A percentile compares a stretch with the other conserved stretches of the same genome.
phyloP scores from a whole-genome alignment of 2,888 invertebrate species.

The Willowsia nigromaculata region DNA sequence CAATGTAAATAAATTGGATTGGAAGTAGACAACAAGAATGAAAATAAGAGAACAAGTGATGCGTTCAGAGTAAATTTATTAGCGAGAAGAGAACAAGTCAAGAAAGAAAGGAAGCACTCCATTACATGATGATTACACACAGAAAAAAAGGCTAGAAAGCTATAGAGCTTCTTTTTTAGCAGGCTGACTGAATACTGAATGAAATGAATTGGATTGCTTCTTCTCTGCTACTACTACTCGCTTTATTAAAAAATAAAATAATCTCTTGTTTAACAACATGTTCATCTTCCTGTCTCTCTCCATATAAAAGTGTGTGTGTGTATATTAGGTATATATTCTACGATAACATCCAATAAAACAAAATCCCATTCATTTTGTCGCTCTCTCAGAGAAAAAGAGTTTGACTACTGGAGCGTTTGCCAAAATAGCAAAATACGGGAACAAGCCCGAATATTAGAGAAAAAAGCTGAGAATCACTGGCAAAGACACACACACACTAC shows the following conservation, averaged over 20 bases:
- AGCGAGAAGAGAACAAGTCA: neutral
- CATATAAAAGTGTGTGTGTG: no score
- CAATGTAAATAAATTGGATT: slow-evolving; percentile 34
- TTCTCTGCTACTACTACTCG: neutral
- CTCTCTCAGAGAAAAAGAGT: neutral
- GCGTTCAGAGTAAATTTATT: slow-evolving; percentile 22
- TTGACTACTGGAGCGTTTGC: slow-evolving; percentile 16
- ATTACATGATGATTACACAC: slow-evolving; percentile 48
- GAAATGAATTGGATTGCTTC: slow-evolving; percentile 32
- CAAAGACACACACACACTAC: neutral
- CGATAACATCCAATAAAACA: slow-evolving; percentile 30
- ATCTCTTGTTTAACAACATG: slow-evolving; percentile 58
- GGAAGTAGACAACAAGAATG: slow-evolving; percentile 25
- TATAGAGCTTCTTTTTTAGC: neutral
- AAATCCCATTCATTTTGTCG: slow-evolving; percentile 57
- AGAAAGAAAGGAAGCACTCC: slow-evolving; percentile 11
- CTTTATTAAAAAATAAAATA: slow-evolving; percentile 17
- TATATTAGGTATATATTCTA: no score
- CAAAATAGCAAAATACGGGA: slow-evolving; percentile 8
- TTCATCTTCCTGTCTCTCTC: slow-evolving; percentile 1
- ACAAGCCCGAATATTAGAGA: neutral
- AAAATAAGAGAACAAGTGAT: slow-evolving; percentile 22
- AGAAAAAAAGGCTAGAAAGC: neutral
- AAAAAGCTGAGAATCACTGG: neutral
- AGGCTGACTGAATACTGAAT: neutral